phyloP scores from a whole-genome alignment of 2,113 vertebrate species.

The Chaenogobius annularis region DNA sequence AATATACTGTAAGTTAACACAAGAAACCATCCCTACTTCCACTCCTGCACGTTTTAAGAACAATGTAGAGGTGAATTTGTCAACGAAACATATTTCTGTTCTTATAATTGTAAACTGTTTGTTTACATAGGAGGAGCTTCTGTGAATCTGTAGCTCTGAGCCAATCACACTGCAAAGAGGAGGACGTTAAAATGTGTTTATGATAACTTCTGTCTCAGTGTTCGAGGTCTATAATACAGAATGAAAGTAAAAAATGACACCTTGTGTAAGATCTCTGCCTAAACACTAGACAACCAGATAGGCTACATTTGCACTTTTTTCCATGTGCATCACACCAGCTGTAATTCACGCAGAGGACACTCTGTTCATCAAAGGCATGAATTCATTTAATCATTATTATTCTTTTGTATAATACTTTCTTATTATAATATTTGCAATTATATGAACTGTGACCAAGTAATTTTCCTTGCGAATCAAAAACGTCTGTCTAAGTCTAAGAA shows the following conservation, averaged over 20 bases:
- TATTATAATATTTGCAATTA: too few relatives aligned
- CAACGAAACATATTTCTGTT: not conserved
- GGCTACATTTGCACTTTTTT: not conserved
- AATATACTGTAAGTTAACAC: conserved; percentile 1
- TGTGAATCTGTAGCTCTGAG: not conserved
- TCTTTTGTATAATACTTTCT: too few relatives aligned
- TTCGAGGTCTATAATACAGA: not conserved
- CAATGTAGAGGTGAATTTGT: not conserved
- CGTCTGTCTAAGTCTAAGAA: too few relatives aligned
- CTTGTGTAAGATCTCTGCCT: not conserved
- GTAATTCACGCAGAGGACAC: not conserved
- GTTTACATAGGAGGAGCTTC: not conserved
- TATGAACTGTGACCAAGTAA: too few relatives aligned
- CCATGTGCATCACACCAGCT: not conserved
- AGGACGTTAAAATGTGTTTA: not conserved
- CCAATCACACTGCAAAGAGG: not conserved
- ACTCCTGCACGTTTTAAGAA: not conserved
- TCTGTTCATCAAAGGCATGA: too few relatives aligned
- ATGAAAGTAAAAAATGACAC: not conserved
- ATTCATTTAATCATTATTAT: too few relatives aligned
- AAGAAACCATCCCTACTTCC: not conserved
- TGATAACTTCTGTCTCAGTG: not conserved
- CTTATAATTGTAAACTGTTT: not conserved
- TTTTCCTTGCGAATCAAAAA: too few relatives aligned
- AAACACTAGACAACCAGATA: not conserved